phyloP scores from a whole-genome alignment of 2,797 vertebrate species.

The Melanotaenia nigrans region DNA sequence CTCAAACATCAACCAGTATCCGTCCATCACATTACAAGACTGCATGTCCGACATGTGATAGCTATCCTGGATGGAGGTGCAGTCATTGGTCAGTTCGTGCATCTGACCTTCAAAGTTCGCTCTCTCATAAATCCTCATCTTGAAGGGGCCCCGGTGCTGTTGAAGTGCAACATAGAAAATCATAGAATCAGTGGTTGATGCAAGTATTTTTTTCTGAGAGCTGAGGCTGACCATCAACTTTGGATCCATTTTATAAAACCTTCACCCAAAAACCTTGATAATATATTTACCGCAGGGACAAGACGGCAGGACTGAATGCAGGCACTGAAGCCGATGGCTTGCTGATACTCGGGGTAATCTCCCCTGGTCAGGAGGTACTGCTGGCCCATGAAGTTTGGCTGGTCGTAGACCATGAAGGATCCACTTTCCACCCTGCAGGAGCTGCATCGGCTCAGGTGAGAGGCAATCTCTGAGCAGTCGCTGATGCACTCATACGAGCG shows the following conservation, averaged over 20 bases:
- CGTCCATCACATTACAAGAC: conserved; percentile 63
- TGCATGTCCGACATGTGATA: conserved; percentile 59
- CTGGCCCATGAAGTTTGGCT: conserved; percentile 56
- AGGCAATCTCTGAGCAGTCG: conserved; percentile 57
- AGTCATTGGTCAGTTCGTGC: conserved; percentile 63
- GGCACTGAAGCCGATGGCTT: conserved; percentile 55
- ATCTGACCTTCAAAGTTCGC: conserved; percentile 68
- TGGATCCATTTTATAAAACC: not conserved
- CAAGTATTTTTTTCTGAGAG: not conserved
- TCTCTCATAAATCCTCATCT: conserved; percentile 69
- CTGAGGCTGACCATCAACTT: not conserved
- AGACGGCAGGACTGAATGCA: conserved; percentile 64
- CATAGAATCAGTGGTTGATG: not conserved
- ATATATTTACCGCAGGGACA: conserved; percentile 56
- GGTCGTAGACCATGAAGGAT: conserved; percentile 57
- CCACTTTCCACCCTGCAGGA: conserved; percentile 66
- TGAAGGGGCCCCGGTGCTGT: conserved; percentile 63
- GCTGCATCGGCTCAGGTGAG: conserved; percentile 59
- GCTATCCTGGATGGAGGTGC: conserved; percentile 62
- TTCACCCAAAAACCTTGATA: not conserved
- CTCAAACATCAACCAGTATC: conserved; percentile 59
- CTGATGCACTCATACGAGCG: conserved; percentile 54
- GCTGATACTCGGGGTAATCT: conserved; percentile 63
- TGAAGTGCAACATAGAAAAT: not conserved
- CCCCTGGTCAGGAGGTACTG: conserved; percentile 63